Base-by-base conservation (phyloP, 2,113 vertebrate species). In the Bufo gargarizans region DNA sequence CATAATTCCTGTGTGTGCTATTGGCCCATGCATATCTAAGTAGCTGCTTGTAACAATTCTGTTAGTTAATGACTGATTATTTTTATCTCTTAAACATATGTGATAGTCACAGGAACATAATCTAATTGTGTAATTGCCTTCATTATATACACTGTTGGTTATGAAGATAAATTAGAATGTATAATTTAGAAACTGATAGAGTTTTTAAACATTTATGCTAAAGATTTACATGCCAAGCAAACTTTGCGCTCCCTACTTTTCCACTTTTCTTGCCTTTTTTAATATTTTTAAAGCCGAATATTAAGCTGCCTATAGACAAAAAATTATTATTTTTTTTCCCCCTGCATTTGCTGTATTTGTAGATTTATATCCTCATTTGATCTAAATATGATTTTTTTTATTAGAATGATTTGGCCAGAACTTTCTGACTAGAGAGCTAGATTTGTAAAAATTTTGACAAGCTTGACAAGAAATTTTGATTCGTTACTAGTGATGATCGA, bases 81-180 rank as follows among this genome's bases (percentile, higher is more conserved):
- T 45, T 43, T 85, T 85, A 85, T 85, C 84, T 72, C 8, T 11
- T 59, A n/a, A 10, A 84, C 58, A 77, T 67, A 67, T 77, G 33
- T 33, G 20, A 78, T 58, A 86, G 76, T 86, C 56, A 58, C 85
- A 78, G 74, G 72, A 43, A 65, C 58, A 86, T 79, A 55, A 86
- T 76, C 53, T 93, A 93, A 91, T 92, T 90, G 90, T 89, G 91
- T 91, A 93, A 93, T 94, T 93, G 90, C 89, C 88, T 89, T 91
- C 91, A 87, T 90, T 91, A 91, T 91, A 81, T 81, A 81, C 14
- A 81, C 91, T 91, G 91, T 89, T 55, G 19, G 20, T 55, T 71
- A 71, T 71, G 33, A 90, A 91, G 91, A 85, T 85, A 85, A 76
- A 59, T 17, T 16, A 71, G 53, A 53, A 14, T 55, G 4, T 33